Base-by-base conservation (phyloP, 2,113 vertebrate species). In the Morphnarchus princeps region DNA sequence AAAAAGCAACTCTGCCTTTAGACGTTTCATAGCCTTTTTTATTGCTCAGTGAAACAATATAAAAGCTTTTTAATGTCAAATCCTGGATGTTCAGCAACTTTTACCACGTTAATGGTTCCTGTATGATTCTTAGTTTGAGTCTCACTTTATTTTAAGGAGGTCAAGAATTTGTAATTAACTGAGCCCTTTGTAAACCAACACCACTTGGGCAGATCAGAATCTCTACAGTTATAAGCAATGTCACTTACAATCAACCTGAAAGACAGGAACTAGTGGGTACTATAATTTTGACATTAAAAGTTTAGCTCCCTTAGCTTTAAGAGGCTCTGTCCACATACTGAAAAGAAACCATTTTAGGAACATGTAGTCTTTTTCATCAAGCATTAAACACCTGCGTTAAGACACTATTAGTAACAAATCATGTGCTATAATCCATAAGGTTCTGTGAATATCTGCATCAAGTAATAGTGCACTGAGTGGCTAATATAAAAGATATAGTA, bases 151-250 rank as follows among this genome's bases (percentile, higher is more conserved):
- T 85, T 97, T 88, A 91, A 95, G 49, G 66, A 91, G 91, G 77
- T 95, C 92, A 93, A 57, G 91, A 93, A 96, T 97, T 97, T 7
- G 28, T 94, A 97, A 96, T 97, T 93, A 97, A 87, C 49, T 89
- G 82, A 89, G 84, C 62, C 83, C 78, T 96, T 72, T 88, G 90
- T 95, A 97, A 98, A 95, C 76, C 93, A 89, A 97, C 86, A 97
- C 69, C 78, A 88, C 95, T 81, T 87, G 66, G 69, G 82, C 57
- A 96, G 82, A 97, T 89, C 82, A 83, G 87, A 96, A 97, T 95
- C 85, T 97, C 92, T 65, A 90, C 26, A 70, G 45, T 95, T 96
- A 97, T 40, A 97, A 92, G 40, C 73, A 94, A 49, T 63, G 74
- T 96, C 94, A 95, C 70, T 96, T 83, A 96, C 36, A 87, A 83